Evolutionary conservation across 2,888 invertebrate species (phyloP).

Genomic region (Allolobophora icterica): DNA sequence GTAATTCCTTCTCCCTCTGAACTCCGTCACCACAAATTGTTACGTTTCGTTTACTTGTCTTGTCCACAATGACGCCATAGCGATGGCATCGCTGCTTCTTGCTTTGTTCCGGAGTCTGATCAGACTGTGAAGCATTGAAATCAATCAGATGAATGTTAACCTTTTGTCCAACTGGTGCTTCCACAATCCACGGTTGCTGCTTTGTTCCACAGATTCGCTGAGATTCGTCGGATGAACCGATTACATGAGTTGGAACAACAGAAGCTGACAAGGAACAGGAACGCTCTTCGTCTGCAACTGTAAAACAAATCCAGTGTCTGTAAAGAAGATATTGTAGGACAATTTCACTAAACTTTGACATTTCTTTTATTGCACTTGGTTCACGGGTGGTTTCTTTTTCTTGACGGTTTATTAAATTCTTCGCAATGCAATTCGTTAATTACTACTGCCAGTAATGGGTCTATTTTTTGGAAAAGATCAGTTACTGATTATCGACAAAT

Average conservation of each 20-base stretch:
- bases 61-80: slow-evolving; percentile 11
- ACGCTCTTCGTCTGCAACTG: not conserved
- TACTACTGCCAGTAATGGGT: too few species aligned
- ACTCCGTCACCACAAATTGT: not conserved
- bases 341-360: too few species aligned
- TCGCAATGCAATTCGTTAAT: too few species aligned
- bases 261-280: not conserved
- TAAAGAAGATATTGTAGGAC: too few species aligned
- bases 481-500: too few species aligned
- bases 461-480: too few species aligned
- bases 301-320: not conserved
- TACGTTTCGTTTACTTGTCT: not conserved
- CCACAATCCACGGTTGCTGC: not conserved
- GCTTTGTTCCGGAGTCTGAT: too few species aligned
- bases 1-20: not conserved
- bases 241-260: not conserved
- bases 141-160: not conserved
- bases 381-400: too few species aligned
- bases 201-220: slow-evolving; percentile 11
- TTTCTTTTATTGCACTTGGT: too few species aligned
- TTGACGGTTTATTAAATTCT: too few species aligned
- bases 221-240: not conserved
- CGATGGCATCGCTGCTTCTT: not conserved
- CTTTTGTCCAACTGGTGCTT: slow-evolving; percentile 5
- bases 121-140: not conserved